Evolutionary conservation across 2,888 invertebrate genomes (phyloP), one percentile per base, ranked within the genome.

Genomic region (Melanostoma mellinum): DNA sequence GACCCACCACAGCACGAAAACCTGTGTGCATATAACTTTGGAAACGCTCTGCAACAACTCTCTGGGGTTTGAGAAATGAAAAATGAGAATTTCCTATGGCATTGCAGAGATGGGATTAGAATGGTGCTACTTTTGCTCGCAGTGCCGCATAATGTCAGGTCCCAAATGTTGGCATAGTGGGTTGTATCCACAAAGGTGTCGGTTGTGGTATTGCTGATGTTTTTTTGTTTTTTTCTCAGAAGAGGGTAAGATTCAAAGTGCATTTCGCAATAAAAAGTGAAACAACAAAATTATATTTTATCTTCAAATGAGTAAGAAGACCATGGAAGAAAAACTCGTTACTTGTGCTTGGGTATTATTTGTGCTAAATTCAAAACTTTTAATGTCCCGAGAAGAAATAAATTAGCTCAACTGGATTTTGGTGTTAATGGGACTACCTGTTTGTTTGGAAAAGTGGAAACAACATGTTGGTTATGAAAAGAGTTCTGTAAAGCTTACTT

Each of bases 41-140:
- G 38, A 32, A 20, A n/a, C 4, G 10, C 6, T 30, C 3, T 30
- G 32, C 6, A 6, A 20, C 8, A 30, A 20, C 42, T 50, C 46
- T 36, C 36, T 6, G 10, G 68, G 36, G 52, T 20, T 61, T 67
- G 77, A 32, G 44, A 61, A 63, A 76, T 72, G 73, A 82, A 68
- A 69, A 78, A 77, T 65, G 73, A 63, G 68, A 50, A 55, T 76
- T 76, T 76, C 67, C 71, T 55, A 33, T 81, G 53, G 58, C 61
- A 76, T 8, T 76, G 72, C 81, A 81, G 76, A 68, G 71, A 60
- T 68, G 71, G 61, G 80, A 65, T 80, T 67, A 75, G 69, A 56
- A 60, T 32, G 46, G 50, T 46, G 65, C 33, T 58, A 9, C 33
- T 55, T 36, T 5, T 10, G 55, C 55, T 56, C 6, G 36, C 53